These are phyloP conservation scores for Scaeva pyrastri DNA, from an alignment of 2,888 invertebrate species.

Conservation along the genomic window DNA sequence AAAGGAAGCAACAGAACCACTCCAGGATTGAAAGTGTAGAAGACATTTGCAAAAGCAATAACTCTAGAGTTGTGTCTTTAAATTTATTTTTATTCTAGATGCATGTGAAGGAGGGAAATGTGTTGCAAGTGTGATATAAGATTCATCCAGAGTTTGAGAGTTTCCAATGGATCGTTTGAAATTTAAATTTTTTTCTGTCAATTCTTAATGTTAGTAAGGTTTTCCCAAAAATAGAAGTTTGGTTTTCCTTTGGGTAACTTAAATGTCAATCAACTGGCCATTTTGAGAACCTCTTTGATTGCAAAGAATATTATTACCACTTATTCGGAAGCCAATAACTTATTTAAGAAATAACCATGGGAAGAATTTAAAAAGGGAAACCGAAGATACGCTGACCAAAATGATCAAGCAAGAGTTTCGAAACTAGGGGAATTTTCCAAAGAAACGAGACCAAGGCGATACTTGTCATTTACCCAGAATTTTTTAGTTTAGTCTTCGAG, in stretches of 20 bases:
- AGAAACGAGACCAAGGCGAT: too few relatives aligned
- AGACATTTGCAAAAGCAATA: constrained; percentile 72
- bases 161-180: constrained; percentile 39
- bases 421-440: too few relatives aligned
- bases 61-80: constrained; percentile 43
- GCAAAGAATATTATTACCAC: too few relatives aligned
- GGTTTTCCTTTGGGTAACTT: background rate
- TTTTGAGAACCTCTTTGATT: background rate
- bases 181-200: constrained; percentile 12
- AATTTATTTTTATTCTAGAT: constrained; percentile 65
- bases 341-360: too few relatives aligned
- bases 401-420: too few relatives aligned
- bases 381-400: too few relatives aligned
- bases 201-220: background rate
- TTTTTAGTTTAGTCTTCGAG: too few relatives aligned
- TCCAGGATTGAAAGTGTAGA: constrained; percentile 53
- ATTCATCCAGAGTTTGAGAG: background rate
- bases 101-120: constrained; percentile 6
- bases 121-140: background rate
- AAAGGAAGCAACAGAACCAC: constrained; percentile 55
- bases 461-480: too few relatives aligned
- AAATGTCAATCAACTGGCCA: constrained; percentile 38
- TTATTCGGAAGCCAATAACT: too few relatives aligned
- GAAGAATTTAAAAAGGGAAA: too few relatives aligned
- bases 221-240: background rate